Conservation (phyloP, 2,113 vertebrate genomes). For the Chionis minor region DNA sequence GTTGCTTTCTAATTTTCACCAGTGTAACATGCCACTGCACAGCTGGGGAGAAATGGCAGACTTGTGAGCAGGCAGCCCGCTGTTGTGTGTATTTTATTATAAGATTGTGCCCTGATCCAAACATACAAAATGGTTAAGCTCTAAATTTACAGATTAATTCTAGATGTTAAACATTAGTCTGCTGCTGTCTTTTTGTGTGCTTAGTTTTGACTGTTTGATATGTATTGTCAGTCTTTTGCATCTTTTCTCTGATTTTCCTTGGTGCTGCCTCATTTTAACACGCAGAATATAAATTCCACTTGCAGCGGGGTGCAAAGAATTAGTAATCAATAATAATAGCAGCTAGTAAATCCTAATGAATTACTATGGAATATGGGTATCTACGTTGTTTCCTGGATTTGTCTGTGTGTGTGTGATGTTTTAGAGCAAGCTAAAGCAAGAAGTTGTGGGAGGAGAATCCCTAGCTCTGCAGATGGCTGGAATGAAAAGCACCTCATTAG, state of each 20-base stretch:
- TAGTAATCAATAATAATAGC: not conserved
- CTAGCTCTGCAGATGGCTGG: constrained; percentile 3
- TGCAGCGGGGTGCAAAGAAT: not conserved
- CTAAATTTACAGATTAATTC: not conserved
- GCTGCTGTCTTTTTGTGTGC: not conserved
- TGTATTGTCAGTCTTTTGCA: not conserved
- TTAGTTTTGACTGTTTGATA: not conserved
- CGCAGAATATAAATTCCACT: not conserved
- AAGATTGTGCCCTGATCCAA: not conserved
- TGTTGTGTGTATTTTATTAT: not conserved
- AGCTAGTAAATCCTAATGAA: not conserved
- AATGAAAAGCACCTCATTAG: constrained; percentile 36
- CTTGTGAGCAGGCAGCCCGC: not conserved
- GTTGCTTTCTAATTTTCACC: constrained; percentile 69
- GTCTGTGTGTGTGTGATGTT: not conserved
- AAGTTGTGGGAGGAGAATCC: constrained; percentile 18
- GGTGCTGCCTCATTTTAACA: not conserved
- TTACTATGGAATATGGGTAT: not conserved
- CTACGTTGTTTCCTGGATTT: not conserved
- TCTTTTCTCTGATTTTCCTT: not conserved
- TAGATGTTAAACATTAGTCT: not conserved
- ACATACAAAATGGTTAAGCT: not conserved
- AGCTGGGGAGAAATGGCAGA: constrained; percentile 35
- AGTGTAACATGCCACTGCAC: constrained; percentile 29
- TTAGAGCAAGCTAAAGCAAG: not conserved